Base-by-base conservation (phyloP, 2,797 vertebrate species). In the Mareca penelope region DNA sequence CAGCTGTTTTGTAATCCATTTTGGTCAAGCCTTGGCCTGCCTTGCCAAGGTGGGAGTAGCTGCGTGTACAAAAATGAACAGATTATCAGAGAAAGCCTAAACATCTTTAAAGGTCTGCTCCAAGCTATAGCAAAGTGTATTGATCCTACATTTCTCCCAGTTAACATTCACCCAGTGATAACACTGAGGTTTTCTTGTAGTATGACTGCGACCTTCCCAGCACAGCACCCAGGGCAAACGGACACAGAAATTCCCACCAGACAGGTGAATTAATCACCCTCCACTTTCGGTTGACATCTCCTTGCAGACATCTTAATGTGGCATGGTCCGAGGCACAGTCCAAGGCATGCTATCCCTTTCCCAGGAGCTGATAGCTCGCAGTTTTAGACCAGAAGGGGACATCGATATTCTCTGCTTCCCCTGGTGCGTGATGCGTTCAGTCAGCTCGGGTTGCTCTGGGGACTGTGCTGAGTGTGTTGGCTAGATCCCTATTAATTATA, bases 401-500 rank as follows among this genome's bases (percentile, higher is more conserved):
- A 22, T 0, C 24, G 64, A 42, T 68, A 72, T 21, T 80, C 46
- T 69, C 65, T 63, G 61, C 50, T 87, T 93, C 52, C 69, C 40
- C 65, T 71, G 22, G 37, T 77, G 35, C 2, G 1, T 75, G 89
- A 9, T 78, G 28, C 40, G 35, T 85, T 79, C 86, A 31, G 52
- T 70, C 76, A 77, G 64, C 40, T 89, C 44, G 39, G 28, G 35
- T 77, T 68, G 64, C 72, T 90, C 76, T 80, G 89, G 33, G 64
- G 79, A 75, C 72, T 61, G 24, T 22, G 37, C 64, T 78, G 53
- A 90, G 68, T 61, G 31, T 48, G 61, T 92, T 93, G 60, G 89
- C 61, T 85, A 65, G 77, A 82, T 65, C 72, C 64, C 37, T 92
- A 13, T 85, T 94, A 92, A 88, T 91, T 96, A 42, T 72, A 90